Conservation (phyloP, 2,113 vertebrate species). For the Eptesicus fuscus region DNA sequence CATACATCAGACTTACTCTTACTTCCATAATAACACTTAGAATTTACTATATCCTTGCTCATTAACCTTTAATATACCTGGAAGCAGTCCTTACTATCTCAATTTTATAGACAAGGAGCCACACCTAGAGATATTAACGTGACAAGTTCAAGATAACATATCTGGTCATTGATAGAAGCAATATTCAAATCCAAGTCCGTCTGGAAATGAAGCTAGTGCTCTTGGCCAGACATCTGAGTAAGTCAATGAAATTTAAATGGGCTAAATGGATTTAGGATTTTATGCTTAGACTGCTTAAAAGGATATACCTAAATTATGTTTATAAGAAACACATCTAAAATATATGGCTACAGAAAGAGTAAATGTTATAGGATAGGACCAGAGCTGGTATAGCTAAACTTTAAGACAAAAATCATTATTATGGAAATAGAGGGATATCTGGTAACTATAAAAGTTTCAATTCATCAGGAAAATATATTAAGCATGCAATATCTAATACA, state of each 20-base stretch:
- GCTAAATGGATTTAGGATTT: not conserved
- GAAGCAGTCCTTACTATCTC: not conserved
- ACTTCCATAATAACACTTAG: not conserved
- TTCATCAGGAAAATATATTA: not conserved
- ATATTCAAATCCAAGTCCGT: not conserved
- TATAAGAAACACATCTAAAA: not conserved
- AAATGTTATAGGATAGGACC: not conserved
- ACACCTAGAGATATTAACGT: not conserved
- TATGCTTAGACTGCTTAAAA: not conserved
- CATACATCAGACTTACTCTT: not conserved
- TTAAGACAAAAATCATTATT: not conserved
- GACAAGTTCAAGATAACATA: not conserved
- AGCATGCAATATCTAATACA: not conserved
- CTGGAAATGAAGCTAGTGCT: not conserved
- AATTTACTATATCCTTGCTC: not conserved
- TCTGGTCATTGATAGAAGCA: not conserved
- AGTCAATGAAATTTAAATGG: constrained; percentile 16
- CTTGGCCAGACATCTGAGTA: not conserved
- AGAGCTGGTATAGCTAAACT: not conserved
- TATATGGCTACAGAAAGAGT: not conserved
- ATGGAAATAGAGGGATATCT: not conserved
- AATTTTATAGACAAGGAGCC: not conserved
- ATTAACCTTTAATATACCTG: constrained; percentile 2
- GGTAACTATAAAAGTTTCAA: not conserved
- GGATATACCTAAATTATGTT: not conserved